Percentiles rank a stretch among this genome's conserved stretches.
These are phyloP conservation scores for Carlito syrichta DNA, from an alignment of 2,113 vertebrate genomes.

Conservation along the genomic window DNA sequence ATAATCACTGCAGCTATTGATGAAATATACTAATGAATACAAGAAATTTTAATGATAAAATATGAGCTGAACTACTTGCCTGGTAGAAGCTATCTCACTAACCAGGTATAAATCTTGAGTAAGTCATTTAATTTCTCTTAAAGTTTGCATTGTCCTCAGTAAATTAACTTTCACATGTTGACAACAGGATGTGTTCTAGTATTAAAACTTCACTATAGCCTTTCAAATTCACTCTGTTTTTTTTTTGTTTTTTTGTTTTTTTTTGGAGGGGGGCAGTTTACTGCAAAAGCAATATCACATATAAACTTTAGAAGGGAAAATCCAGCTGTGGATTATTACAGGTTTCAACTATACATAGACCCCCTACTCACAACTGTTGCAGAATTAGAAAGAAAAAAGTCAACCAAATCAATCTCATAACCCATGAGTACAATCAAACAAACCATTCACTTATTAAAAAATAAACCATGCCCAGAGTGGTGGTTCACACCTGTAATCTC, in stretches of 20 bases:
- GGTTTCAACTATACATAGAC: neutral
- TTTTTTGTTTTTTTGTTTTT: too few relatives aligned
- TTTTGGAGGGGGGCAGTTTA: too few relatives aligned
- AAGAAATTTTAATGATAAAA: neutral
- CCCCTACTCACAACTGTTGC: neutral
- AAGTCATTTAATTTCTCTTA: neutral
- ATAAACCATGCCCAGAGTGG: too few relatives aligned
- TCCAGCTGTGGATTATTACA: neutral
- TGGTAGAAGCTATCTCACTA: neutral
- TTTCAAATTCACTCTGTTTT: neutral
- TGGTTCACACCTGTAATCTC: too few relatives aligned
- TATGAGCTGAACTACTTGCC: neutral
- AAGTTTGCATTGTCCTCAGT: neutral
- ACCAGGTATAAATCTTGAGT: neutral
- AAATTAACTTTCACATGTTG: neutral
- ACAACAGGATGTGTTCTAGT: neutral
- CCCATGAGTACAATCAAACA: neutral
- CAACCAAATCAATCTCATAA: neutral
- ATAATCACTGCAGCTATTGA: neutral
- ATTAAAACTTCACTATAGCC: neutral
- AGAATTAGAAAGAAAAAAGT: neutral
- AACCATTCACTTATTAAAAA: neutral
- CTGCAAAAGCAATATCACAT: neutral
- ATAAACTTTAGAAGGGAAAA: neutral
- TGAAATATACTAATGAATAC: neutral